Evolutionary conservation across 2,888 invertebrate genomes (phyloP).

Genomic region (Xylocampa areola): DNA sequence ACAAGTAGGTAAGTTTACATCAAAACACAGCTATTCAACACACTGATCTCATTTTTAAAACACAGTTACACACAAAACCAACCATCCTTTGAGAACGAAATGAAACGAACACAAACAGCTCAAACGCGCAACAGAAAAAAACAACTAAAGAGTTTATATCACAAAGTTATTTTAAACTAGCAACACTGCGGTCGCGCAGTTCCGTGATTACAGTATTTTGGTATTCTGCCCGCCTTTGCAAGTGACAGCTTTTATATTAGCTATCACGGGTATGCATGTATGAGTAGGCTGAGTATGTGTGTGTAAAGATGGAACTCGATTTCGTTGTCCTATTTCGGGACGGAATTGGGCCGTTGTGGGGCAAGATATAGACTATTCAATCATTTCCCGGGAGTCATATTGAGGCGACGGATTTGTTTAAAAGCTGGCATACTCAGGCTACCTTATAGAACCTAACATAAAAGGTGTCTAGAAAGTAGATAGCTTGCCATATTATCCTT

Average conservation of each 20-base stretch:
- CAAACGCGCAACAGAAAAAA: constrained; percentile 11
- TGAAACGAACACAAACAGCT: constrained; percentile 10
- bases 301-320: constrained; percentile 19
- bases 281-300: constrained; percentile 3
- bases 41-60: no score
- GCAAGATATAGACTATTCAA: constrained; percentile 26
- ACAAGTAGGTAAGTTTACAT: no score
- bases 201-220: constrained; percentile 43
- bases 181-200: constrained; percentile 34
- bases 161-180: constrained; percentile 37
- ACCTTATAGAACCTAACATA: no score
- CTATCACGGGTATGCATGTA: constrained; percentile 41
- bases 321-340: constrained; percentile 26
- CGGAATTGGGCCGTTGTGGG: constrained; percentile 19
- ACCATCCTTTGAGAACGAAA: background rate
- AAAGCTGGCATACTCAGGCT: no score
- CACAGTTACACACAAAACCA: background rate
- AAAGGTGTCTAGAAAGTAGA: no score
- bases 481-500: no score
- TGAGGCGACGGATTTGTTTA: constrained; percentile 19
- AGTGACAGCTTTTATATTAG: constrained; percentile 57
- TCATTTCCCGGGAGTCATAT: background rate
- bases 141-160: constrained; percentile 19
- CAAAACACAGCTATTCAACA: no score
- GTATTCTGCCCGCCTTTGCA: constrained; percentile 51